Conservation (phyloP, 1,140 invertebrate genomes). For the Drosophila saltans region DNA sequence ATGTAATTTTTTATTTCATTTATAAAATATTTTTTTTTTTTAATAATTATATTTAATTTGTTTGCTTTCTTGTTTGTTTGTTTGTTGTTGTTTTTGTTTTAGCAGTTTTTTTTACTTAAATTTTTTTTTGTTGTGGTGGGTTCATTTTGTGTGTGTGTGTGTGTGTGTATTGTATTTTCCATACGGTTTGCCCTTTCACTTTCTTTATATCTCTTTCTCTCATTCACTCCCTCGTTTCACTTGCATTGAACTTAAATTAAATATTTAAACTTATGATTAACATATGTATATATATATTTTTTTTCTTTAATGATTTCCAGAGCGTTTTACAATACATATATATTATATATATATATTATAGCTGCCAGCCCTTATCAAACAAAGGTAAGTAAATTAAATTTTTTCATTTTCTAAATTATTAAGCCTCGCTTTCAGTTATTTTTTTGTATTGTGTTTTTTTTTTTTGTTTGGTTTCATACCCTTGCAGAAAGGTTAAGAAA, state of each 20-base stretch:
- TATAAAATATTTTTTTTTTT: conserved; percentile 47
- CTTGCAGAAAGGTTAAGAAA: background rate
- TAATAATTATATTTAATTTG: conserved; percentile 49
- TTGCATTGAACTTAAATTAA: conserved; percentile 53
- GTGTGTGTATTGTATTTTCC: conserved; percentile 26
- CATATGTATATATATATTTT: background rate
- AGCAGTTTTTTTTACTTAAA: conserved; percentile 37
- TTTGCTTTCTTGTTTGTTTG: too few relatives aligned
- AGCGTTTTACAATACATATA: background rate
- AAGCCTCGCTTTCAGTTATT: conserved; percentile 70
- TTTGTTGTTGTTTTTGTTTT: conserved; percentile 24
- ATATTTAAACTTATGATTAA: conserved; percentile 15
- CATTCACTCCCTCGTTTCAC: conserved; percentile 56
- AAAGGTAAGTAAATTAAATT: conserved; percentile 6
- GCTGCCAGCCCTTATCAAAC: conserved; percentile 28
- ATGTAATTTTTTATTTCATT: conserved; percentile 24
- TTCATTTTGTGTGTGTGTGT: conserved; percentile 64
- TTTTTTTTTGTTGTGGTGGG: conserved; percentile 58
- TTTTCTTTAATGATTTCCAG: background rate
- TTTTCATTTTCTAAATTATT: conserved; percentile 53
- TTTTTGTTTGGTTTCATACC: background rate
- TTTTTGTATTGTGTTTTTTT: conserved; percentile 20
- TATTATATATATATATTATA: conserved; percentile 17
- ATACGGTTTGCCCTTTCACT: conserved; percentile 16
- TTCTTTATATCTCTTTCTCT: conserved; percentile 17